These are phyloP conservation scores for Scaptomyza montana DNA, from an alignment of 1,140 invertebrate genomes.

Conservation along the genomic window DNA sequence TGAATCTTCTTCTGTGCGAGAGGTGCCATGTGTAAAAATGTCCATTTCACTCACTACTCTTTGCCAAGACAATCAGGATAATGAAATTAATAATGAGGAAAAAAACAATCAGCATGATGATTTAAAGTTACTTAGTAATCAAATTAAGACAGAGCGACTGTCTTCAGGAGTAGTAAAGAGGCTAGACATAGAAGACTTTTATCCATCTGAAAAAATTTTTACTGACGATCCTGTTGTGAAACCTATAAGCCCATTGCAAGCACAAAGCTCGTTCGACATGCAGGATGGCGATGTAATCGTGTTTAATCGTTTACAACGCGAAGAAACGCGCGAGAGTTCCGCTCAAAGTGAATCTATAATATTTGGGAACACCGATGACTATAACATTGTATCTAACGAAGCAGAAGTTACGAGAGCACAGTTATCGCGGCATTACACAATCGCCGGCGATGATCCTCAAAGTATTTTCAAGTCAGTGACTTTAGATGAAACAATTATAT, in stretches of 20 bases:
- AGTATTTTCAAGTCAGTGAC: constrained; percentile 62
- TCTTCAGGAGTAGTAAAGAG: constrained; percentile 46
- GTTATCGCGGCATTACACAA: constrained; percentile 64
- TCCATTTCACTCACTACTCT: constrained; percentile 27
- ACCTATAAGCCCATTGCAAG: constrained; percentile 54
- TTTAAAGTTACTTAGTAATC: constrained; percentile 48
- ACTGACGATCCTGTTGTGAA: constrained; percentile 62
- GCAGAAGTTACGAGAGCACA: constrained; percentile 41
- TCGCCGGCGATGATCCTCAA: constrained; percentile 66
- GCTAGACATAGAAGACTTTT: constrained; percentile 1
- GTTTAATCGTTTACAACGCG: constrained; percentile 53
- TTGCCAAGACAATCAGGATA: constrained; percentile 19
- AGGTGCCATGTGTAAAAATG: constrained; percentile 54
- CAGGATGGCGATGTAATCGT: constrained; percentile 68
- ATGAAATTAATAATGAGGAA: constrained; percentile 1
- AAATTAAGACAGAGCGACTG: constrained; percentile 38
- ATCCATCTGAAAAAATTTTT: constrained; percentile 31
- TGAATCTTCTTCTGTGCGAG: constrained; percentile 28
- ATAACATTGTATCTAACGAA: constrained; percentile 21
- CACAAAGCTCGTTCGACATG: constrained; percentile 53
- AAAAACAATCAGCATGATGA: constrained; percentile 15
- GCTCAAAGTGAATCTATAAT: constrained; percentile 69
- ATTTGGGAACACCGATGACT: constrained; percentile 47
- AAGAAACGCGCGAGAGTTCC: constrained; percentile 70
- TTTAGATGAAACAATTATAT: constrained; percentile 52